phyloP scores from a whole-genome alignment of 2,888 invertebrate species.

The Tenthredo notha region DNA sequence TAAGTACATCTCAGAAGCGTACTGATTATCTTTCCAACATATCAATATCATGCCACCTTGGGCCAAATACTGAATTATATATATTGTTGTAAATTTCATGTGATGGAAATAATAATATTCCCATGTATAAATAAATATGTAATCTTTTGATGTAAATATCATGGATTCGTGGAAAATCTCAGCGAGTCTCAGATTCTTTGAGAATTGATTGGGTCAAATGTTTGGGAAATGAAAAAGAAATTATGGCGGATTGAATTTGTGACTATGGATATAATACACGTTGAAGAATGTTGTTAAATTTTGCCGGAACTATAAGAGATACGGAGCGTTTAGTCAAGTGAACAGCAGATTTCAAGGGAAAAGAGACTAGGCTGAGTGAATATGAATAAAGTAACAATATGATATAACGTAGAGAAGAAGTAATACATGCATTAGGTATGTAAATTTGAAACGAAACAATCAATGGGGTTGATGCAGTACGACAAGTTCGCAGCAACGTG shows the following conservation, averaged over 20 bases:
- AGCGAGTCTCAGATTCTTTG: conserved; percentile 47
- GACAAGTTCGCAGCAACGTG: conserved; percentile 68
- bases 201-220: conserved; percentile 1
- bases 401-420: conserved; percentile 32
- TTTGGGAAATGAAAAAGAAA: conserved; percentile 10
- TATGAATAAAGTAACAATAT: conserved; percentile 29
- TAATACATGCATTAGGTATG: conserved; percentile 45
- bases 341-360: conserved; percentile 43
- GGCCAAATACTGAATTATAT: background rate
- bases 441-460: conserved; percentile 50
- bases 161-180: conserved; percentile 47
- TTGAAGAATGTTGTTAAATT: background rate
- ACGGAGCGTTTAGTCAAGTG: background rate
- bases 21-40: background rate
- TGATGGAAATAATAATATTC: background rate
- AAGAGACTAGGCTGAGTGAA: conserved; percentile 48
- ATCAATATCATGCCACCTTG: conserved; percentile 1
- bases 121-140: background rate
- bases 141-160: conserved; percentile 29
- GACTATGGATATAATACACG: background rate
- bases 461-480: conserved; percentile 69
- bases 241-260: background rate
- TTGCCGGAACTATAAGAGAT: background rate
- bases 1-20: conserved; percentile 16
- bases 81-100: background rate